phyloP scores from a whole-genome alignment of 2,888 invertebrate genomes.

The Ichneumoninae sp. region DNA sequence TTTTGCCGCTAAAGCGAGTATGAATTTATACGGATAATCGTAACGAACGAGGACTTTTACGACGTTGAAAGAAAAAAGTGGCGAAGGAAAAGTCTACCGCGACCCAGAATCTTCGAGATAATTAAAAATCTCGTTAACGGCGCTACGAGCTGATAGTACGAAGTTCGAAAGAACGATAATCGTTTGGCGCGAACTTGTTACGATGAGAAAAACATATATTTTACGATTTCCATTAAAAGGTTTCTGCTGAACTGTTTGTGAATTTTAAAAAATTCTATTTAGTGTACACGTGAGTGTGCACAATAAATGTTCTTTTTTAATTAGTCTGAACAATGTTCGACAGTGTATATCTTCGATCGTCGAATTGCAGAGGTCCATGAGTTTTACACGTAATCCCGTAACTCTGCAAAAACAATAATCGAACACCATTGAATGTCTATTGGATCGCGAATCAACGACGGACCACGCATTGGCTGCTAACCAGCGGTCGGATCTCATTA shows the following conservation, averaged over 20 bases:
- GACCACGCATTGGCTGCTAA: too few relatives aligned
- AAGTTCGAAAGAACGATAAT: neutral
- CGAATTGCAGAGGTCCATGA: neutral
- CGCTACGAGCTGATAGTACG: neutral
- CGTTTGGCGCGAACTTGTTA: neutral
- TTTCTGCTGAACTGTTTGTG: neutral
- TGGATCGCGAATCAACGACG: too few relatives aligned
- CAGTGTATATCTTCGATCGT: neutral
- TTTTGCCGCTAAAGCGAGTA: neutral
- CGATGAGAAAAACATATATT: neutral
- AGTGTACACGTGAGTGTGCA: neutral
- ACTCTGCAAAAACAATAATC: too few relatives aligned
- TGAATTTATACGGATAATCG: neutral
- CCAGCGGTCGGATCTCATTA: too few relatives aligned
- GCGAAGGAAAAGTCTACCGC: neutral
- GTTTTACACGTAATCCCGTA: too few relatives aligned
- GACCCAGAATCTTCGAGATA: conserved; percentile 5
- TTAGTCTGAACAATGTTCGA: neutral
- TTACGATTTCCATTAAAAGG: neutral
- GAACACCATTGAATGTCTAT: too few relatives aligned
- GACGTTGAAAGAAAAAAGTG: neutral
- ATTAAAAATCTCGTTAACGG: neutral
- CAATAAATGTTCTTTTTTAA: neutral
- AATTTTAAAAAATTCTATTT: neutral
- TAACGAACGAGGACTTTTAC: neutral